These are phyloP conservation scores for Tachina lurida DNA, from an alignment of 2,888 invertebrate species.

Conservation along the genomic window DNA sequence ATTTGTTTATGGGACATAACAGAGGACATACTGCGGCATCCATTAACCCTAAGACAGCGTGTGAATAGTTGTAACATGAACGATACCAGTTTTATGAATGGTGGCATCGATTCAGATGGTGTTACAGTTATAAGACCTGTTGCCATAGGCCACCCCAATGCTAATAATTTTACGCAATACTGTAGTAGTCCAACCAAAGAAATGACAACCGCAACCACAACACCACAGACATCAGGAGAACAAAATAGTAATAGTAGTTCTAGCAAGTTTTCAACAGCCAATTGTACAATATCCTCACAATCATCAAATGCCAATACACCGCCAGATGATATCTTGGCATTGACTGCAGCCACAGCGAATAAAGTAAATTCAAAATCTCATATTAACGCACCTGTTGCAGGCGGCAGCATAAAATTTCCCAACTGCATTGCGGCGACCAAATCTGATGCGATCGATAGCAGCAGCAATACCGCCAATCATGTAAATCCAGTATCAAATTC, in stretches of 20 bases:
- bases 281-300: slow-evolving; percentile 82
- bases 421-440: slow-evolving; percentile 81
- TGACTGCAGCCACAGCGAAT: slow-evolving; percentile 62
- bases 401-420: slow-evolving; percentile 79
- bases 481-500: slow-evolving; percentile 74
- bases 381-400: slow-evolving; percentile 73
- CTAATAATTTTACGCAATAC: slow-evolving; percentile 71
- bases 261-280: slow-evolving; percentile 83
- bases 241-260: slow-evolving; percentile 81
- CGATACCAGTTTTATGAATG: slow-evolving; percentile 79
- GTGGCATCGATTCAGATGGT: slow-evolving; percentile 79
- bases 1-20: slow-evolving; percentile 99
- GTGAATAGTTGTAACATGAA: slow-evolving; percentile 79
- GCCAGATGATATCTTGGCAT: slow-evolving; percentile 76
- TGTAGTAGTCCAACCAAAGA: slow-evolving; percentile 77
- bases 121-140: slow-evolving; percentile 82
- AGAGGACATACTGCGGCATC: slow-evolving; percentile 94
- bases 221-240: slow-evolving; percentile 73
- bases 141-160: slow-evolving; percentile 77
- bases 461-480: slow-evolving; percentile 72
- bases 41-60: slow-evolving; percentile 83
- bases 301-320: slow-evolving; percentile 80
- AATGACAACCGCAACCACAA: slow-evolving; percentile 69
- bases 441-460: slow-evolving; percentile 79
- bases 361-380: slow-evolving; percentile 75